phyloP scores from a whole-genome alignment of 2,888 invertebrate species.

The Litoditis marina region DNA sequence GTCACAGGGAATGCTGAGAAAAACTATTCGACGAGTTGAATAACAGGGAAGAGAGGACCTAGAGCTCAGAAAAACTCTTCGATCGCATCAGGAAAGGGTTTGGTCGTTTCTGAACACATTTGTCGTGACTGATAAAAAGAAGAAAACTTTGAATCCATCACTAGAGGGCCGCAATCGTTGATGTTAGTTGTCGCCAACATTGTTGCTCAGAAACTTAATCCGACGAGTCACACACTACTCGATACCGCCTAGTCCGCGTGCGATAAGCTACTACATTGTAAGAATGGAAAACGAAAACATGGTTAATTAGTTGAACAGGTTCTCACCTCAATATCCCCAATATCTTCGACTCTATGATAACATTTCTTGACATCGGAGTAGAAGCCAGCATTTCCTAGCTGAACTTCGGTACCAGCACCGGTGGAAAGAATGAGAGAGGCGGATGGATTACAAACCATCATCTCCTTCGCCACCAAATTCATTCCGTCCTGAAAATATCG shows the following conservation, averaged over 20 bases:
- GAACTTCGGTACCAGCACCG: conserved; percentile 54
- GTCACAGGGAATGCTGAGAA: neutral
- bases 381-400: conserved; percentile 51
- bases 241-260: too few species aligned
- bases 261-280: too few species aligned
- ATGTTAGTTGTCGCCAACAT: too few species aligned
- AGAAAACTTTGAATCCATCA: too few species aligned
- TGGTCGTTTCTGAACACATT: neutral
- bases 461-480: conserved; percentile 56
- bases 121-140: too few species aligned
- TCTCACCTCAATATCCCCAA: conserved; percentile 39
- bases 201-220: too few species aligned
- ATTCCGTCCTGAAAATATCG: conserved; percentile 45
- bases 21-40: neutral
- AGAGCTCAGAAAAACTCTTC: neutral
- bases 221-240: too few species aligned
- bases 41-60: too few species aligned
- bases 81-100: neutral
- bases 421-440: conserved; percentile 49
- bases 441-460: conserved; percentile 51
- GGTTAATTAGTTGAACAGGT: too few species aligned
- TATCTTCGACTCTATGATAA: conserved; percentile 50
- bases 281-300: too few species aligned
- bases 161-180: too few species aligned
- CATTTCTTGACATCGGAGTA: conserved; percentile 40